Conservation (phyloP, 2,113 vertebrate genomes). For the Dromaius novaehollandiae region DNA sequence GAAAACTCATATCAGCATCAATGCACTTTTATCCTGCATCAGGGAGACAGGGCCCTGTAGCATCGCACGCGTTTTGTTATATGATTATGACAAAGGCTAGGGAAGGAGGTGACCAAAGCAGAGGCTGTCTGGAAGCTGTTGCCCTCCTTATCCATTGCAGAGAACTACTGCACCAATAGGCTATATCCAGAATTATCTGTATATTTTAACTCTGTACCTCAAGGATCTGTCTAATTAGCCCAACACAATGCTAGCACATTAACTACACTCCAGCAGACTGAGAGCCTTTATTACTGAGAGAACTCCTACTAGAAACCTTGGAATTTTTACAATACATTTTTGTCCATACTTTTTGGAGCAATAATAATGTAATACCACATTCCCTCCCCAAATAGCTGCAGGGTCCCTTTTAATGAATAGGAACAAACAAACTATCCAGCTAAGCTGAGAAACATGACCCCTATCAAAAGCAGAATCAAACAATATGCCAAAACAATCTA, state of each 20-base stretch:
- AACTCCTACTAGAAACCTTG: slow-evolving; percentile 45
- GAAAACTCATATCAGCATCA: neutral
- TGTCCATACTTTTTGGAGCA: slow-evolving; percentile 60
- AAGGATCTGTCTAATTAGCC: slow-evolving; percentile 38
- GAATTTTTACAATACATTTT: slow-evolving; percentile 64
- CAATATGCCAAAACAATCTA: slow-evolving; percentile 58
- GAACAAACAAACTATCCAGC: slow-evolving; percentile 63
- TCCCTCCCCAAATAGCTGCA: slow-evolving; percentile 50
- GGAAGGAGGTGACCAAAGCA: neutral
- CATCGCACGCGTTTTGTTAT: neutral
- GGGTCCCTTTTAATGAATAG: slow-evolving; percentile 65
- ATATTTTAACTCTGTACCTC: slow-evolving; percentile 5
- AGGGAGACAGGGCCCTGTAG: neutral
- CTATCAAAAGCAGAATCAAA: slow-evolving; percentile 60
- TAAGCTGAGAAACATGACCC: slow-evolving; percentile 49
- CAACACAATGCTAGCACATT: slow-evolving; percentile 11
- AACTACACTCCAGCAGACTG: slow-evolving; percentile 19
- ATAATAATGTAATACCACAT: slow-evolving; percentile 56
- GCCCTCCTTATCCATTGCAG: neutral
- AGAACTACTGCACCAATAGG: neutral
- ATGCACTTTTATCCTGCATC: neutral
- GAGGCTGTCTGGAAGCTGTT: neutral
- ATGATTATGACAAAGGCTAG: neutral
- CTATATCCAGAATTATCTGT: neutral
- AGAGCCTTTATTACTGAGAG: slow-evolving; percentile 43